Evolutionary conservation across 2,113 vertebrate species (phyloP), one percentile per base, ranked within the genome.

Genomic region (Nycticebus coucang): DNA sequence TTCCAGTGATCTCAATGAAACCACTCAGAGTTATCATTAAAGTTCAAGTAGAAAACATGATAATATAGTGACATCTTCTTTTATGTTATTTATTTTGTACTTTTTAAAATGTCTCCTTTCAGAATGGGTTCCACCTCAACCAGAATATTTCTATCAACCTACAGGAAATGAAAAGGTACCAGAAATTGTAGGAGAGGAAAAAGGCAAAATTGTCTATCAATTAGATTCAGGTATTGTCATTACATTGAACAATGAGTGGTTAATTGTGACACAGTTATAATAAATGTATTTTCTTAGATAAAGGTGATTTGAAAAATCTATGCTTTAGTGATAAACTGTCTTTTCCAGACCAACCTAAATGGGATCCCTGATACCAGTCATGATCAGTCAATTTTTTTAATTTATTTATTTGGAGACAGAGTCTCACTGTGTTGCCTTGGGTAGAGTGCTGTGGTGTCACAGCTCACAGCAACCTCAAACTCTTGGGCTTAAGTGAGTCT

Each of bases 121-220:
- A 99, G 99, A 99, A 82, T 99, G 99, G 99, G 98, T 98, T 1
- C 99, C 99, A 24, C 97, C 98, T 24, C 88, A 99, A 35, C 99
- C 98, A 0, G 99, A 99, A 97, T 98, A 98, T 14, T 99, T 99
- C 97, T 99, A 99, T 97, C 98, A 99, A 84, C 96, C 97, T 85
- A 98, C 91, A 1, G 98, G 98, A 50, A 89, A 82, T 0, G 98
- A 99, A 96, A 93, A 69, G 57, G n/a, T 95, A 12, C 98, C 98
- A 0, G 81, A 97, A 80, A 26, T 97, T 86, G 82, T 88, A 0
- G 21, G 94, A 24, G 98, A 99, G n/a, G 98, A 98, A 78, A 98
- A 59, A 91, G 99, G 99, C 93, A 98, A 97, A 0, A 8, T 99
- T 0, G 98, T 99, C 11, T 99, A 99, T 97, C 98, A 98, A 50